phyloP scores from a whole-genome alignment of 2,888 invertebrate genomes.

The Lasioglossum oenotherae region DNA sequence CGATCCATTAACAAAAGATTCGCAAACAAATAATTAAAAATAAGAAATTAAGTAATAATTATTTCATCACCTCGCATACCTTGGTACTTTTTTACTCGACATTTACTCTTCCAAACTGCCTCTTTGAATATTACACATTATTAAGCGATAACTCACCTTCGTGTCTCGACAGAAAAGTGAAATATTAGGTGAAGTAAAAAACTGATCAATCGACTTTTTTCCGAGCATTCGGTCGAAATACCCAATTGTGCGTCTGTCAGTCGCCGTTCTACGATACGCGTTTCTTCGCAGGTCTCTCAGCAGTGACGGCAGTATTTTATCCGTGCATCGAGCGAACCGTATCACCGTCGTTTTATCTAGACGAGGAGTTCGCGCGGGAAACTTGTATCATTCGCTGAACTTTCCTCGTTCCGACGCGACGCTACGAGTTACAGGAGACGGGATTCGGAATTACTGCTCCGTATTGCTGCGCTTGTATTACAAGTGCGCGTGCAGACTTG shows the following conservation, averaged over 20 bases:
- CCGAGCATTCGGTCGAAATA: too few relatives aligned
- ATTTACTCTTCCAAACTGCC: too few relatives aligned
- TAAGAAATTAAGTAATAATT: too few relatives aligned
- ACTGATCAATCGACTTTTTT: too few relatives aligned
- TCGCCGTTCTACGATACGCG: not conserved
- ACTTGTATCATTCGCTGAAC: slow-evolving; percentile 35
- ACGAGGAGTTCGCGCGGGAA: not conserved
- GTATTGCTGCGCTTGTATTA: not conserved
- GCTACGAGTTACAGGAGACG: not conserved
- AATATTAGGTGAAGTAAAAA: too few relatives aligned
- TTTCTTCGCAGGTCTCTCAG: not conserved
- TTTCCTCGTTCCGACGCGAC: slow-evolving; percentile 22
- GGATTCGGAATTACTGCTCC: slow-evolving; percentile 10
- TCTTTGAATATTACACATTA: too few relatives aligned
- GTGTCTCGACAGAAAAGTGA: too few relatives aligned
- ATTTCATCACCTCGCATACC: too few relatives aligned
- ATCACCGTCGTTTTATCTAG: slow-evolving; percentile 1
- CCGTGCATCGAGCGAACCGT: not conserved
- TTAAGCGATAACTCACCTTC: too few relatives aligned
- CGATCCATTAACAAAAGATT: too few relatives aligned
- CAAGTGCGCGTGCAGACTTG: not conserved
- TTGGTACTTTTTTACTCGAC: too few relatives aligned
- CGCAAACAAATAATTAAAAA: too few relatives aligned
- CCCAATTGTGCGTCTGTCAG: not conserved
- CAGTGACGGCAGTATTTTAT: not conserved